Conservation (phyloP, 1,140 invertebrate genomes). For the Bradynema listronoti region DNA sequence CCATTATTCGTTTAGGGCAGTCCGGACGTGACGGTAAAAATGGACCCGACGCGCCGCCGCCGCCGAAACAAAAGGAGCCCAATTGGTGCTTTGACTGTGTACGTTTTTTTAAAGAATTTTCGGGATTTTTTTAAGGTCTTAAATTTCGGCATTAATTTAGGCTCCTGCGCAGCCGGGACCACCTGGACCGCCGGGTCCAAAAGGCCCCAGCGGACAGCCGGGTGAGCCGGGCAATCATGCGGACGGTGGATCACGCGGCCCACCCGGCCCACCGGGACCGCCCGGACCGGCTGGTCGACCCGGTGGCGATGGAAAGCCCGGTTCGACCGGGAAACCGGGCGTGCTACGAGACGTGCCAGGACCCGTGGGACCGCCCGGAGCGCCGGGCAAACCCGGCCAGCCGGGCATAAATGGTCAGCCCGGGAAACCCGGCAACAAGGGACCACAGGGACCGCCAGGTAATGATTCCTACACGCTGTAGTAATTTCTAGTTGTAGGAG, state of each 20-base stretch:
- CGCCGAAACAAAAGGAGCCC: not conserved
- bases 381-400: slow-evolving; percentile 9
- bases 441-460: not conserved
- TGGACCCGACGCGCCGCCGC: slow-evolving; percentile 5
- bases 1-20: too few species aligned
- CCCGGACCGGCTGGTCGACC: slow-evolving; percentile 18
- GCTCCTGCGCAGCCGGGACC: slow-evolving; percentile 6
- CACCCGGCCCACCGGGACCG: slow-evolving; percentile 18
- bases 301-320: slow-evolving; percentile 3
- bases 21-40: slow-evolving; percentile 1
- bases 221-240: slow-evolving; percentile 5
- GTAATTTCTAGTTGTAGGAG: too few species aligned
- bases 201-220: slow-evolving; percentile 10
- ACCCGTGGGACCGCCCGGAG: slow-evolving; percentile 7
- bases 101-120: not conserved
- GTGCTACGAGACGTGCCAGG: not conserved
- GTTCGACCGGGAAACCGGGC: not conserved
- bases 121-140: not conserved
- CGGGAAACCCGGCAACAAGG: slow-evolving; percentile 12
- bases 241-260: slow-evolving; percentile 7
- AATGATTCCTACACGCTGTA: too few species aligned
- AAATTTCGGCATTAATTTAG: not conserved
- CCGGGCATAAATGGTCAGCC: slow-evolving; percentile 7
- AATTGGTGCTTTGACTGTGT: slow-evolving; percentile 15
- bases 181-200: slow-evolving; percentile 17